Base-by-base conservation (phyloP, 2,797 vertebrate species). In the Telmatherina bonti region DNA sequence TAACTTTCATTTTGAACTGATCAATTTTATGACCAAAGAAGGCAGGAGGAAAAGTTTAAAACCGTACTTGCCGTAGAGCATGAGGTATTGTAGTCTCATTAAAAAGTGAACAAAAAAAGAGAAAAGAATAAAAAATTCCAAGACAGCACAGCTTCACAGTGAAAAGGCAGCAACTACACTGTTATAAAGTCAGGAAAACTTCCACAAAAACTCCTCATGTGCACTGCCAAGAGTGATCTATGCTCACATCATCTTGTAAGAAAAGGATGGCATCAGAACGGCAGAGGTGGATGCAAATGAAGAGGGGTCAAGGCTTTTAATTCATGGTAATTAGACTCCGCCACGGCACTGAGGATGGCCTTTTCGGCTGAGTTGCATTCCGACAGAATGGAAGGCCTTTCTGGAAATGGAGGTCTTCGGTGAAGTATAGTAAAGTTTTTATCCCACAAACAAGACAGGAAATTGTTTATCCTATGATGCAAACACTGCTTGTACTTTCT, bases 231-330 rank as follows among this genome's bases (percentile, higher is more conserved):
- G 41, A 66, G 47, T 76, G 72, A 83, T 85, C 73, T 78, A 78
- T 80, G 62, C 67, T 63, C 73, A 57, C 41, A 72, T 71, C 68
- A 51, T 53, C 53, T 69, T 67, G 24, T 24, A 68, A 73, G 64
- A 55, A 53, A 70, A 72, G 70, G 72, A 65, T 49, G 69, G 51
- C 80, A 56, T 56, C 57, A 35, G 41, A 60, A 51, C 81, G 70
- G 58, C 77, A 85, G 81, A 81, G 84, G 73, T 78, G 68, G 68
- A 88, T 89, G 87, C 84, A 89, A 87, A 90, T 89, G 77, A 83
- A 68, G 60, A 54, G 18, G 24, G 79, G 63, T 76, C 5, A 54
- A 72, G 61, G 59, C 47, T 56, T 89, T 91, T 88, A 88, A 89
- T 87, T 70, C 75, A 77, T 84, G 62, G 57, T 90, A 88, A 90